phyloP scores from a whole-genome alignment of 2,888 invertebrate species.

The Platycheirus albimanus region DNA sequence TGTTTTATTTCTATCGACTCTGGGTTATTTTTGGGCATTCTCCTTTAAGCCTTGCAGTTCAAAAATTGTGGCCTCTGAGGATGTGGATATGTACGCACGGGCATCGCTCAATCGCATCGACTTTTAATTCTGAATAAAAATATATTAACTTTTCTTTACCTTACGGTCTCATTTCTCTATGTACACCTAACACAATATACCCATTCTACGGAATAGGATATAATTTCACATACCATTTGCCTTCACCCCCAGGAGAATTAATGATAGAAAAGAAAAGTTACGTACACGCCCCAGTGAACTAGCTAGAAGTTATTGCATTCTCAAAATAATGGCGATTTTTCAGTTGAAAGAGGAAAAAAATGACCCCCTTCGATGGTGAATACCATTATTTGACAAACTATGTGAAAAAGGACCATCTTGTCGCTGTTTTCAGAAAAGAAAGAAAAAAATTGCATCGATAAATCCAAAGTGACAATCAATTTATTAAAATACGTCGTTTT shows the following conservation, averaged over 20 bases:
- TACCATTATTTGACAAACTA: too few species aligned
- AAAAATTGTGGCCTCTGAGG: too few species aligned
- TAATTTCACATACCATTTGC: background rate
- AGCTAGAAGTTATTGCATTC: conserved; percentile 55
- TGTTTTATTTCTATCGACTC: too few species aligned
- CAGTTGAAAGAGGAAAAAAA: background rate
- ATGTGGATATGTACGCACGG: too few species aligned
- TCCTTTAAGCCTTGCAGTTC: too few species aligned
- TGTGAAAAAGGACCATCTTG: conserved; percentile 36
- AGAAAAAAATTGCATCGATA: conserved; percentile 57
- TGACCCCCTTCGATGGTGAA: background rate
- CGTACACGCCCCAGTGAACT: conserved; percentile 65
- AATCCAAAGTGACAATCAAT: conserved; percentile 69
- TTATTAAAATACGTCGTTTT: conserved; percentile 61
- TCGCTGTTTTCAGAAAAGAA: conserved; percentile 29
- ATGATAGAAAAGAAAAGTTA: conserved; percentile 23
- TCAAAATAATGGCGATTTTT: conserved; percentile 33
- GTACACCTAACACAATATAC: too few species aligned
- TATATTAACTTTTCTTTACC: too few species aligned
- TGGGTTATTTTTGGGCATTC: too few species aligned
- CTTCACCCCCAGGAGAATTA: background rate
- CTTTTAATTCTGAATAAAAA: too few species aligned
- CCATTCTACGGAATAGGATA: too few species aligned
- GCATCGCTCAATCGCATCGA: too few species aligned
- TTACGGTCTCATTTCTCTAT: too few species aligned